Evolutionary conservation across 2,797 vertebrate genomes (phyloP).

Genomic region (Pangasius macronema): DNA sequence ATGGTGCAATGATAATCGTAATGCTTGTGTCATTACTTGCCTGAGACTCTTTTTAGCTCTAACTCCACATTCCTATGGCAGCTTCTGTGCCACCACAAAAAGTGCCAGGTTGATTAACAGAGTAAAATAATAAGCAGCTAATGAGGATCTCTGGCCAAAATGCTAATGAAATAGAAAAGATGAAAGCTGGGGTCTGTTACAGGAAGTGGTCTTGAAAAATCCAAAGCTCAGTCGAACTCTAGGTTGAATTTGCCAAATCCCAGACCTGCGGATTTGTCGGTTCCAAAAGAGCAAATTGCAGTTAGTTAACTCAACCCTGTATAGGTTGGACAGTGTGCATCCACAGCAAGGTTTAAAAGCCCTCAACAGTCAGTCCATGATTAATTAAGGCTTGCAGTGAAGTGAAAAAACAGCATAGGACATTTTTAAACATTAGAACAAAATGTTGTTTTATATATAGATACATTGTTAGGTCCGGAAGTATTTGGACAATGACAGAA

Average conservation of each 20-base stretch:
- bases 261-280: background rate
- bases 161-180: slow-evolving; percentile 12
- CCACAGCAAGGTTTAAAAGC: background rate
- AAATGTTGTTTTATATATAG: too few species aligned
- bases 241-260: background rate
- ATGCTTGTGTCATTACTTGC: slow-evolving; percentile 30
- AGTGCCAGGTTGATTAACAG: background rate
- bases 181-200: background rate
- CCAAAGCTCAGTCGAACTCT: background rate
- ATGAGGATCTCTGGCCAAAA: slow-evolving; percentile 4
- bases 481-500: too few species aligned
- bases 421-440: background rate
- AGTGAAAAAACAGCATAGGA: background rate
- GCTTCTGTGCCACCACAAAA: background rate
- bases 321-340: background rate
- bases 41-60: slow-evolving; percentile 18
- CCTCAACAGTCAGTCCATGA: background rate
- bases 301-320: background rate
- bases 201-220: background rate
- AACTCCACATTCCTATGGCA: background rate
- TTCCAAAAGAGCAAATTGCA: slow-evolving; percentile 2
- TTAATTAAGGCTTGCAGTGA: background rate
- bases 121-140: background rate
- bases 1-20: background rate
- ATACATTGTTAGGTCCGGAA: too few species aligned